These are phyloP conservation scores for Sciurus vulgaris DNA, from an alignment of 2,797 vertebrate genomes.

Conservation along the genomic window DNA sequence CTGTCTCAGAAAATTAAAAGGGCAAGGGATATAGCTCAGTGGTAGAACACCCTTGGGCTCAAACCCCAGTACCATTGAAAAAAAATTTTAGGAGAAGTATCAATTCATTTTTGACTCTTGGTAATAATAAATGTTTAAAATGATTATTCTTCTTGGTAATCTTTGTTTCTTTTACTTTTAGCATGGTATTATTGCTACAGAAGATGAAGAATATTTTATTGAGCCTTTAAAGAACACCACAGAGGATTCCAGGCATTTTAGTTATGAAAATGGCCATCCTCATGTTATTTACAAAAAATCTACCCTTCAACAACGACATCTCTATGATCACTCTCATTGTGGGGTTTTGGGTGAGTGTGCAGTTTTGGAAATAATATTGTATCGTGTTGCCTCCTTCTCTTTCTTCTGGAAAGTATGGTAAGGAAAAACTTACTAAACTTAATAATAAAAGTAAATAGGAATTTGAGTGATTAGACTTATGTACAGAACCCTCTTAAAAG, in stretches of 20 bases:
- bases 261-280: conserved; percentile 95
- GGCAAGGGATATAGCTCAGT: neutral
- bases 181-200: conserved; percentile 98
- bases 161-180: conserved; percentile 86
- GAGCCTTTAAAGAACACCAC: conserved; percentile 97
- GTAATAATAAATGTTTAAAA: conserved; percentile 55
- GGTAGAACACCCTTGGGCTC: neutral
- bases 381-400: neutral
- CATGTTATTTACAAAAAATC: conserved; percentile 99
- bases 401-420: conserved; percentile 19
- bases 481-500: conserved; percentile 14
- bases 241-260: conserved; percentile 93
- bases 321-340: conserved; percentile 94
- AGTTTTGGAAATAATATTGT: conserved; percentile 53
- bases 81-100: conserved; percentile 1
- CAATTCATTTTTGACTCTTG: conserved; percentile 64
- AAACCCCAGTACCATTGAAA: neutral
- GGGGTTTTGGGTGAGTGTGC: conserved; percentile 95
- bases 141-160: conserved; percentile 60
- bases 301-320: conserved; percentile 93
- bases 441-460: conserved; percentile 32
- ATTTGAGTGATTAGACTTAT: conserved; percentile 55
- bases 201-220: conserved; percentile 99
- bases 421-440: neutral
- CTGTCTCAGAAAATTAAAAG: neutral